Percentiles rank a stretch among this genome's conserved stretches.
Evolutionary conservation across 2,113 vertebrate species (phyloP).

Genomic region (Arothron firmamentum): DNA sequence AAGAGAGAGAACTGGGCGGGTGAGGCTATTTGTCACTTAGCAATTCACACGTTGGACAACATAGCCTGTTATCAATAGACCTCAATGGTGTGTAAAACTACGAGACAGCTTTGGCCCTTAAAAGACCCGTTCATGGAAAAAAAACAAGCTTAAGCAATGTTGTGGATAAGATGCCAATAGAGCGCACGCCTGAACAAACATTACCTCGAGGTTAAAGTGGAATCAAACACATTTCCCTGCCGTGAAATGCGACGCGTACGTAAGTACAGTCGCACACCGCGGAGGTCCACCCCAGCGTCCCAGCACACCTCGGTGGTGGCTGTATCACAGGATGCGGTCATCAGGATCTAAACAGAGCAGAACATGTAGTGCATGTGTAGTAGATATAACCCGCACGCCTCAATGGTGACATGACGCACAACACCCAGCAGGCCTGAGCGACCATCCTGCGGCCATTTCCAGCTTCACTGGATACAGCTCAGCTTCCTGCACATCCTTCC

Average conservation of each 20-base stretch:
- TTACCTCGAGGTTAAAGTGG: neutral
- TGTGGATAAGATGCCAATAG: neutral
- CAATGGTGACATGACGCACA: conserved; percentile 47
- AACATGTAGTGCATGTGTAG: conserved; percentile 40
- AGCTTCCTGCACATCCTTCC: neutral
- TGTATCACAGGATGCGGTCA: conserved; percentile 54
- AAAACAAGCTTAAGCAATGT: neutral
- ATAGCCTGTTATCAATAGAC: too few relatives aligned
- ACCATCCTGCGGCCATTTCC: conserved; percentile 43
- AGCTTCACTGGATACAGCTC: conserved; percentile 24
- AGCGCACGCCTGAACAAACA: neutral
- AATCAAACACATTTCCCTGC: neutral
- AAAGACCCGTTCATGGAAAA: neutral
- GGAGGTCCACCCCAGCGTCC: conserved; percentile 5
- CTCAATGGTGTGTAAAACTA: too few relatives aligned
- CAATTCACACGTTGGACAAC: too few relatives aligned
- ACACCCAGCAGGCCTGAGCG: conserved; percentile 32
- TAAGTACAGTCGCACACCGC: neutral
- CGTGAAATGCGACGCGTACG: neutral
- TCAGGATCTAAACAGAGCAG: conserved; percentile 56
- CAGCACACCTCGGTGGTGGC: conserved; percentile 27
- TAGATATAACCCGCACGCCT: conserved; percentile 55
- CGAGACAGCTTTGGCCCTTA: neutral
- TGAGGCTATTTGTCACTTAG: too few relatives aligned
- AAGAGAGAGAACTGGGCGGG: too few relatives aligned